Evolutionary conservation across 30 jellyfish, hydroid and myxozoan species (phyloP), one percentile per base, ranked within the genome.

Genomic region (Cassiopea andromeda): DNA sequence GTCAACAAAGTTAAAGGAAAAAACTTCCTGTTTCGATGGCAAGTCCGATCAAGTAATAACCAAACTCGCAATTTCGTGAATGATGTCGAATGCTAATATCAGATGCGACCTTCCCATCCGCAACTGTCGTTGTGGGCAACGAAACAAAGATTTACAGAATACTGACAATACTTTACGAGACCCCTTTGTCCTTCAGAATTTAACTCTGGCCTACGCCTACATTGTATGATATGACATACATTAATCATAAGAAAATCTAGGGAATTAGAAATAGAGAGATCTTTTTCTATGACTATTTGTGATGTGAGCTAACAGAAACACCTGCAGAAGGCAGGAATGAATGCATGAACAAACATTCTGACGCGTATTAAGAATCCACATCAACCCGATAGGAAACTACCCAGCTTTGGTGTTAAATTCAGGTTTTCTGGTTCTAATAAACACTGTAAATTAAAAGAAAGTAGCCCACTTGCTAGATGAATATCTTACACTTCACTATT

Each of bases 301-400:
- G 58, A 43, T 2, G 46, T 66, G 68, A 69, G 49, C 44, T 69
- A 84, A 84, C 85, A 84, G 85, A 50, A 84, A 84, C 85, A 84
- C 85, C 85, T 84, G 85, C 86, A 77, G 43, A 48, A 57, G 7
- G 70, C 19, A 43, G 14, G 49, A 49, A 77, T 48, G 73, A 77
- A 48, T 77, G 70, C 58, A 77, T 60, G 75, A 77, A 77, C 86
- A 1, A 77, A 58, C 19, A 48, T 57, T 77, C 50, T 77, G 48
- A 27, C 10, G 75, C 73, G 48, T 76, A 47, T 45, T 71, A 82
- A 8, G 47, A 66, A 70, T 47, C 69, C 80, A 49, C 50, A 84
- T 47, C 83, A 46, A 66, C 46, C 83, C 44, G 46, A 4, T 66
- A 6, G 7, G 46, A 14, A 66, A 66, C 27, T 70, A 54, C 27